Evolutionary conservation across 2,888 invertebrate species (phyloP), one percentile per base, ranked within the genome.

Genomic region (Steinernema carpocapsae): DNA sequence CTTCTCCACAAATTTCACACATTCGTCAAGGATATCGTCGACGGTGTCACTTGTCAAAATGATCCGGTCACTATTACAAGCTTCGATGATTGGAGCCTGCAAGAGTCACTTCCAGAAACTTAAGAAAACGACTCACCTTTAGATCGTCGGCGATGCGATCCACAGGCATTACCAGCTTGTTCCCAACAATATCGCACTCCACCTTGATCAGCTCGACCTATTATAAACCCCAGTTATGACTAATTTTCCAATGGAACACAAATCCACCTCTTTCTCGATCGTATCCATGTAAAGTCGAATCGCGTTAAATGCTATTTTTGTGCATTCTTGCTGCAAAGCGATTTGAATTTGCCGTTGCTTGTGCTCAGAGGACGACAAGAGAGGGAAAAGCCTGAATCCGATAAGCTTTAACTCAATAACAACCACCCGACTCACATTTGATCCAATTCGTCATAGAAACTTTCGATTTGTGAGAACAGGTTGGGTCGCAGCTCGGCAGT

Each of bases 321-420:
- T 80, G 70, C 75, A 75, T 74, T 80, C 80, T 24, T 80, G 80
- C 17, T 72, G 78, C 29, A 80, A 43, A 14, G 79, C 76, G 19
- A 80, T 76, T 32, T 82, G 70, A 42, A 78, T 48, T 32, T 64
- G 64, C 1, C 64, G 29, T 32, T 64, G 64, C 19, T 64, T 14
- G 17, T 64, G 64, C 32, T 64, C 64, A 2, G 64, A 29, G 17
- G 64, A 29, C 1, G 64, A 26, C 1, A 32, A n/a, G 2, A 64
- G 64, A 26, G 29, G 32, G 37, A 32, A 32, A 14, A 64, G 32
- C 64, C 64, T 64, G 64, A 29, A 17, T 6, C 3, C 10, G 4
- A 37, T 6, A 37, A 10, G 10, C 3, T 37, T 6, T 37, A 10
- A 37, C 14, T 48, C 48, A n/a, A n/a, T n/a, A n/a, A n/a, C n/a